These are phyloP conservation scores for Sussaba pulchella DNA, from an alignment of 2,888 invertebrate genomes.

Conservation along the genomic window DNA sequence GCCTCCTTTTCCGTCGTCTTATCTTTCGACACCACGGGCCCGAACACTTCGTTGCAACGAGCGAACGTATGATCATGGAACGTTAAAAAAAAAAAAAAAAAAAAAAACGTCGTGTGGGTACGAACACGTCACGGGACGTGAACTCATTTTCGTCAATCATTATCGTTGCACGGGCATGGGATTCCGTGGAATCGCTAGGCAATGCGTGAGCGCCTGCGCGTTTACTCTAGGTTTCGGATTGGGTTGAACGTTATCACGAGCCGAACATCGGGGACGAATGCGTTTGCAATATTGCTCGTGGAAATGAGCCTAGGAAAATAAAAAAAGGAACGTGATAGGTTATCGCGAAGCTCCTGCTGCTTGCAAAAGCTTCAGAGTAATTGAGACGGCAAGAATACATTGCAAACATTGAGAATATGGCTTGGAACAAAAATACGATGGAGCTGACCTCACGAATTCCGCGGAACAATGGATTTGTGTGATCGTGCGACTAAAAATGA, in stretches of 20 bases:
- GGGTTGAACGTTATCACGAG: conserved; percentile 28
- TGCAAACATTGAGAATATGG: no score
- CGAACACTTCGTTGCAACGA: neutral
- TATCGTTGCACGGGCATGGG: no score
- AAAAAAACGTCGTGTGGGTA: no score
- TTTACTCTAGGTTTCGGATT: neutral
- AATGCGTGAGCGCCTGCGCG: conserved; percentile 13
- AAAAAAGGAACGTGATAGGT: neutral
- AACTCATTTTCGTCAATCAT: conserved; percentile 9
- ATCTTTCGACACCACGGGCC: conserved; percentile 26
- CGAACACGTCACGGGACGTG: neutral
- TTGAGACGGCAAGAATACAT: no score
- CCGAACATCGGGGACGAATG: conserved; percentile 27
- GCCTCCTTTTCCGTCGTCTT: conserved; percentile 44
- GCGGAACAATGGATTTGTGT: no score
- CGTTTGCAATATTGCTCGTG: conserved; percentile 29
- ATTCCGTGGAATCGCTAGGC: no score
- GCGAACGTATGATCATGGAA: conserved; percentile 34
- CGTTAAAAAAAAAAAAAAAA: no score
- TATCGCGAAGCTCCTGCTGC: neutral
- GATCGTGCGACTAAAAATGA: neutral
- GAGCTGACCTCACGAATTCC: no score
- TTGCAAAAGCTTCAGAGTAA: no score
- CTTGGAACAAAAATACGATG: no score
- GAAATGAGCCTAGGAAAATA: conserved; percentile 8